phyloP scores from a whole-genome alignment of 2,797 vertebrate species.

The Coracias cyanogaster region DNA sequence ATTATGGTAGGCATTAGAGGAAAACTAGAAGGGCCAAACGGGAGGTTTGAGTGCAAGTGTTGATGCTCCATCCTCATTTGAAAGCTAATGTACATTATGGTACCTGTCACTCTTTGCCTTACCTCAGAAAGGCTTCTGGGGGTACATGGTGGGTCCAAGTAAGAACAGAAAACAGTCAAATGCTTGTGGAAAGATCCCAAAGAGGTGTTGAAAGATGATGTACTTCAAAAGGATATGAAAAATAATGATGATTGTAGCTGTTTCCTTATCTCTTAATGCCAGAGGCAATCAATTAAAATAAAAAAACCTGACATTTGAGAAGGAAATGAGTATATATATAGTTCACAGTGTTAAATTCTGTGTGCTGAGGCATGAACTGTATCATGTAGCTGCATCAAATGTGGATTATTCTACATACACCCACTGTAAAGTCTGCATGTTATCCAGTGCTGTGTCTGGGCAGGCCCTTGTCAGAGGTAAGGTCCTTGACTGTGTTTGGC shows the following conservation, averaged over 20 bases:
- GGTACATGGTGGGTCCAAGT: neutral
- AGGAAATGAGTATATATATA: neutral
- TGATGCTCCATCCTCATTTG: neutral
- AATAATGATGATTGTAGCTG: neutral
- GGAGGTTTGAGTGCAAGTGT: neutral
- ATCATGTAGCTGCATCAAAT: neutral
- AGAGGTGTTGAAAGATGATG: neutral
- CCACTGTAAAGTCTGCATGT: neutral
- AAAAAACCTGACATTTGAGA: neutral
- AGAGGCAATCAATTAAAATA: neutral
- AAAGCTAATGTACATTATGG: neutral
- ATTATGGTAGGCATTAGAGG: neutral
- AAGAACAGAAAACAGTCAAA: neutral
- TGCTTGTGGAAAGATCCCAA: neutral
- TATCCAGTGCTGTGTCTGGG: neutral
- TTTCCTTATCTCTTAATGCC: neutral
- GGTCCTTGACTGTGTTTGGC: neutral
- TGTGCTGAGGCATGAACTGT: neutral
- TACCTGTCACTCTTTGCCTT: neutral
- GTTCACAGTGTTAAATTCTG: neutral
- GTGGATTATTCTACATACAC: neutral
- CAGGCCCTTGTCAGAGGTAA: neutral
- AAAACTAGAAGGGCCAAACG: neutral
- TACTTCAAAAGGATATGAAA: neutral
- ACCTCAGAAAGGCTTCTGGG: neutral